phyloP scores from a whole-genome alignment of 2,797 vertebrate species.

The Poeciliopsis turneri region DNA sequence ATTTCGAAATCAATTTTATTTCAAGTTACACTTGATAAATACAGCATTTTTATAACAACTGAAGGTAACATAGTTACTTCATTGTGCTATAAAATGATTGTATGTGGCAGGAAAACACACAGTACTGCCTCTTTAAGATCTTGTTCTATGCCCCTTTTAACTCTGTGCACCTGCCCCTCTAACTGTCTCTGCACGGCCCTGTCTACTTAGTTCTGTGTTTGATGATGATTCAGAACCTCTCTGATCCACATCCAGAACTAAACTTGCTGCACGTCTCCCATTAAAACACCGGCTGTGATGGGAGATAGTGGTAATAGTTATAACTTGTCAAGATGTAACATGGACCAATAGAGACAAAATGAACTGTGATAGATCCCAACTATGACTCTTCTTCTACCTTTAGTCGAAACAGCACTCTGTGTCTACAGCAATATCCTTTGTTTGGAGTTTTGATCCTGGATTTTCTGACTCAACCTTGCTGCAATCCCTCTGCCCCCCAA shows the following conservation, averaged over 20 bases:
- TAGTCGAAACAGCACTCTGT: background rate
- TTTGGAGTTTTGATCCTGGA: background rate
- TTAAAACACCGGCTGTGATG: background rate
- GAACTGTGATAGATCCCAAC: background rate
- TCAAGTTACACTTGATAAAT: too few relatives aligned
- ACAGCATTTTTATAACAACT: too few relatives aligned
- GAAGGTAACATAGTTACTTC: too few relatives aligned
- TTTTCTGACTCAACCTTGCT: constrained; percentile 1
- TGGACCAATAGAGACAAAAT: background rate
- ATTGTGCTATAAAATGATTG: too few relatives aligned
- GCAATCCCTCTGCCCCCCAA: background rate
- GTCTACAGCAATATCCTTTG: constrained; percentile 1
- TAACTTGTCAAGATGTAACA: background rate
- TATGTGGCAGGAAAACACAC: too few relatives aligned
- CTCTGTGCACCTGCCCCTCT: too few relatives aligned
- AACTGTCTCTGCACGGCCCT: too few relatives aligned
- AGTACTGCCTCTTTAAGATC: too few relatives aligned
- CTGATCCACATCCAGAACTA: background rate
- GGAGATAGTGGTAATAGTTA: background rate
- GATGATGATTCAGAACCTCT: background rate
- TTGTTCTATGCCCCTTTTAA: too few relatives aligned
- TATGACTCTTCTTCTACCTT: background rate
- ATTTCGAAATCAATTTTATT: too few relatives aligned
- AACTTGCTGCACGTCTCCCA: background rate
- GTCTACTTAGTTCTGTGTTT: background rate